A percentile compares a stretch with the other conserved stretches of the same genome.
These are phyloP conservation scores for Propsilocerus akamusi DNA, from an alignment of 1,140 invertebrate genomes.

Conservation along the genomic window DNA sequence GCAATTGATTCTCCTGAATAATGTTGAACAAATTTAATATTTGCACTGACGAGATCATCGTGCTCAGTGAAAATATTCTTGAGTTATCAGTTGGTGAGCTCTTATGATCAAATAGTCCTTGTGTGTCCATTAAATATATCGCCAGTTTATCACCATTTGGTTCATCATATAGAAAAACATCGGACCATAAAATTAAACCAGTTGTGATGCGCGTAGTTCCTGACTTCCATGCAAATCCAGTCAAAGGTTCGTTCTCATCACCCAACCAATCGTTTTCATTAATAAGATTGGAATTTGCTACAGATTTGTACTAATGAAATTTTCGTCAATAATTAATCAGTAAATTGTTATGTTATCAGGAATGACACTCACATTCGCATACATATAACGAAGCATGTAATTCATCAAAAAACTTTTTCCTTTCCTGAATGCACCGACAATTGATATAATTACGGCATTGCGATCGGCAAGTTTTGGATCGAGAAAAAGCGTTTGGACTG, in stretches of 20 bases:
- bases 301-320: not conserved
- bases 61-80: slow-evolving; percentile 38
- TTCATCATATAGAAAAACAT: slow-evolving; percentile 30
- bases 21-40: slow-evolving; percentile 33
- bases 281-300: not conserved
- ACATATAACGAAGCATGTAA: slow-evolving; percentile 3
- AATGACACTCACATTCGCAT: not conserved
- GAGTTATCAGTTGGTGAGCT: slow-evolving; percentile 42
- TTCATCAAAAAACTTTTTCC: slow-evolving; percentile 4
- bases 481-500: not conserved
- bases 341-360: not conserved
- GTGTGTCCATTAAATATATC: slow-evolving; percentile 45
- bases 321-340: not conserved
- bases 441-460: not conserved
- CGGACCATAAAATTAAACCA: slow-evolving; percentile 39
- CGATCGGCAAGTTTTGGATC: not conserved
- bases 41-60: slow-evolving; percentile 25
- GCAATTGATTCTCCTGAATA: slow-evolving; percentile 35
- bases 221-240: slow-evolving; percentile 31
- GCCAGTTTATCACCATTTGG: slow-evolving; percentile 28
- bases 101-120: slow-evolving; percentile 44
- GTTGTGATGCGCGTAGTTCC: slow-evolving; percentile 37
- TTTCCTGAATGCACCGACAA: slow-evolving; percentile 5
- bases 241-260: slow-evolving; percentile 22
- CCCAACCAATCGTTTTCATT: slow-evolving; percentile 27